phyloP scores from a whole-genome alignment of 2,113 vertebrate species.

The Phaethon lepturus region DNA sequence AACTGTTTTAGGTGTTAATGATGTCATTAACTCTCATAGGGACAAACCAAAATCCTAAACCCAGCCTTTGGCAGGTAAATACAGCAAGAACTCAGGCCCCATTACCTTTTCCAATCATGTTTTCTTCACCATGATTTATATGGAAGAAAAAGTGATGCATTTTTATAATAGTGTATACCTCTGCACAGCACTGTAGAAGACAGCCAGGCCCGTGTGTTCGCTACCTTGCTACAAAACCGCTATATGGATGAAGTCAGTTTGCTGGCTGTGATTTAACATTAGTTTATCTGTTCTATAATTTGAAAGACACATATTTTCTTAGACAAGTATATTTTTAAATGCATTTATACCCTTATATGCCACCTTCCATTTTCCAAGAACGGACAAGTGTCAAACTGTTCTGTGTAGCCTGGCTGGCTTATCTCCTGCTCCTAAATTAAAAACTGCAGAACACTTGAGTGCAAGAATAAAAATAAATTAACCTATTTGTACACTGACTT shows the following conservation, averaged over 20 bases:
- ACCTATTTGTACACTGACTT: background rate
- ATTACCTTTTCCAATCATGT: background rate
- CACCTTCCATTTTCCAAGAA: background rate
- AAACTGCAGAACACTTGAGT: background rate
- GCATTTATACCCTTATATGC: background rate
- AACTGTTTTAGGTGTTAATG: constrained; percentile 49
- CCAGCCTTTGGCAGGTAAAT: background rate
- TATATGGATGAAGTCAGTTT: background rate
- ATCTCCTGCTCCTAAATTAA: background rate
- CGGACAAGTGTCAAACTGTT: background rate
- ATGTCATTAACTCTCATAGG: constrained; percentile 40
- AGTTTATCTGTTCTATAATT: background rate
- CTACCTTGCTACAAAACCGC: background rate
- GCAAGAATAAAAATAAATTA: background rate
- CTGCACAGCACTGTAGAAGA: background rate
- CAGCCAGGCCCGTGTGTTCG: background rate
- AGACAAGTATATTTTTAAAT: background rate
- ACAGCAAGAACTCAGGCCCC: background rate
- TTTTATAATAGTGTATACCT: background rate
- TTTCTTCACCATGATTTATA: background rate
- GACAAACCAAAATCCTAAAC: background rate
- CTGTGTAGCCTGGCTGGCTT: background rate
- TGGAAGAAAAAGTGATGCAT: background rate
- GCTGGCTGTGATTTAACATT: background rate
- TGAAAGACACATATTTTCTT: background rate